Conservation (phyloP, 2,888 invertebrate species). For the Caenorhabditis plicata region DNA sequence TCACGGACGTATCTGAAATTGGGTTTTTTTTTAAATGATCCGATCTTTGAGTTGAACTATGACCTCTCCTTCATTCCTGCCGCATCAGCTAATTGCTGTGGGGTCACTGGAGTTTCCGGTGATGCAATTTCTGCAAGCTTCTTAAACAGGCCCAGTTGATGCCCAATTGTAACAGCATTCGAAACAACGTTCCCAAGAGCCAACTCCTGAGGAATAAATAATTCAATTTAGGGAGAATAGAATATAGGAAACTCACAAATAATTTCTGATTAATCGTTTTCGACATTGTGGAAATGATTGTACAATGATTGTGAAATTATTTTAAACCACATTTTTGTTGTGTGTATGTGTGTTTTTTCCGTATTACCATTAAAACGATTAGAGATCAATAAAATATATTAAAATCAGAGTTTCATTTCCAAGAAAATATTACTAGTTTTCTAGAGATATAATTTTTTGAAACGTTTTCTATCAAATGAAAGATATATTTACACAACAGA, state of each 20-base stretch:
- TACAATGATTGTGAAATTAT: too few relatives aligned
- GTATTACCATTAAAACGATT: too few relatives aligned
- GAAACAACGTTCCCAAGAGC: slow-evolving; percentile 10
- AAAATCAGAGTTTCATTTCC: too few relatives aligned
- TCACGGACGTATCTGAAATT: slow-evolving; percentile 40
- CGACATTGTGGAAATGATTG: too few relatives aligned
- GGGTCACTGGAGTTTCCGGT: slow-evolving; percentile 30
- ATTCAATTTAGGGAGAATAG: background rate
- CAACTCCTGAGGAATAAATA: slow-evolving; percentile 7
- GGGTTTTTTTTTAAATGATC: background rate
- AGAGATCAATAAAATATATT: too few relatives aligned
- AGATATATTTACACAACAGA: too few relatives aligned
- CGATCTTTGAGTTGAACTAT: background rate
- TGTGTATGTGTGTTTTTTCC: too few relatives aligned
- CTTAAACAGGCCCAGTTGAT: slow-evolving; percentile 31
- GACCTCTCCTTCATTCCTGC: slow-evolving; percentile 44
- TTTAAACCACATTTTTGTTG: too few relatives aligned
- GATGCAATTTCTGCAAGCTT: slow-evolving; percentile 23
- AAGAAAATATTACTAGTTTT: too few relatives aligned
- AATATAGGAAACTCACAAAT: background rate
- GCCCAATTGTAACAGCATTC: slow-evolving; percentile 25
- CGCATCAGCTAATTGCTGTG: slow-evolving; percentile 42
- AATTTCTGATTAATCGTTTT: too few relatives aligned
- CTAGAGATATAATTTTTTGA: too few relatives aligned
- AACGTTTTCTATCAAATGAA: too few relatives aligned